phyloP scores from a whole-genome alignment of 2,113 vertebrate genomes.

The Hydrolagus affinis region DNA sequence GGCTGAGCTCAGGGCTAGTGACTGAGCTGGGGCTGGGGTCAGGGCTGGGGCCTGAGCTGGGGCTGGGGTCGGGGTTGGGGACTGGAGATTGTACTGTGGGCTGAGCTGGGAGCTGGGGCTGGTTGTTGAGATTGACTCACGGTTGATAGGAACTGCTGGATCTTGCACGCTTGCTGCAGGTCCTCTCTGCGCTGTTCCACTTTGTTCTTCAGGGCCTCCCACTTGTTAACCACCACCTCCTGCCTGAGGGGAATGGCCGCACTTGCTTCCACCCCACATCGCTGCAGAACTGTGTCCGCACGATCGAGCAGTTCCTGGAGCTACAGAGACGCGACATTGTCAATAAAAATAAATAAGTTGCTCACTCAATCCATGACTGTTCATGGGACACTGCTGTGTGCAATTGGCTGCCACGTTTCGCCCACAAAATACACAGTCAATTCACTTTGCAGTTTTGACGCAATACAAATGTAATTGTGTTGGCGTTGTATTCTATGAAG shows the following conservation, averaged over 20 bases:
- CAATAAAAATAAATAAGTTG: too few relatives aligned
- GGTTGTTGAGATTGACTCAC: slow-evolving; percentile 48
- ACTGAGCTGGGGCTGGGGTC: too few relatives aligned
- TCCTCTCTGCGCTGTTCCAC: slow-evolving; percentile 54
- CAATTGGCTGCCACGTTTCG: too few relatives aligned
- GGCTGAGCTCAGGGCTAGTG: too few relatives aligned
- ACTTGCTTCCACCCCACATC: slow-evolving; percentile 47
- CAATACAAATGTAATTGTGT: too few relatives aligned
- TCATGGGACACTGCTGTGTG: too few relatives aligned
- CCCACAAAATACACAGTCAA: too few relatives aligned
- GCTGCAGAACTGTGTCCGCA: slow-evolving; percentile 45
- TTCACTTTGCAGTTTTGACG: too few relatives aligned
- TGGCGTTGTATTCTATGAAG: too few relatives aligned
- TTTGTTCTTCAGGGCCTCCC: slow-evolving; percentile 59
- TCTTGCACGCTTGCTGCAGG: slow-evolving; percentile 51
- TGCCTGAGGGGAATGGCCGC: slow-evolving; percentile 55
- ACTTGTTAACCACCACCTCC: slow-evolving; percentile 59
- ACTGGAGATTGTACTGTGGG: background rate
- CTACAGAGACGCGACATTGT: slow-evolving; percentile 43
- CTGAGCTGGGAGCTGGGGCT: background rate
- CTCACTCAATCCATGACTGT: too few relatives aligned
- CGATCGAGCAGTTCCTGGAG: slow-evolving; percentile 68
- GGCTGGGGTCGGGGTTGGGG: background rate
- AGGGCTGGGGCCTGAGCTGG: too few relatives aligned
- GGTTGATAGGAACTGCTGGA: slow-evolving; percentile 59